Percentiles rank a stretch among this genome's conserved stretches.
phyloP scores from a whole-genome alignment of 53 echinoderm and acorn worm species.

The Apostichopus leukothele region DNA sequence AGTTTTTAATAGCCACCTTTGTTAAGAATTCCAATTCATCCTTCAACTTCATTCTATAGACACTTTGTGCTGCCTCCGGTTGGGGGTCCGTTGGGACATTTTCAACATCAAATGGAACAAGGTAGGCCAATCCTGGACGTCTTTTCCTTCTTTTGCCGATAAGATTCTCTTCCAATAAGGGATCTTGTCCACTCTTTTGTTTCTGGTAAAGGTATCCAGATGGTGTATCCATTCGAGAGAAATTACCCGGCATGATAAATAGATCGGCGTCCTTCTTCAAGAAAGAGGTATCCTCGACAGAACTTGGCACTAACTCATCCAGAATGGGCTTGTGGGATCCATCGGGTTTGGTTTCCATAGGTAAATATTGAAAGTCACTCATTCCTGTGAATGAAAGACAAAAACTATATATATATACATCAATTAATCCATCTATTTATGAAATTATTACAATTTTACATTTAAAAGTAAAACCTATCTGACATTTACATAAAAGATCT shows the following conservation, averaged over 20 bases:
- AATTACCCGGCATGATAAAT: conserved; percentile 61
- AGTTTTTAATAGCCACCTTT: background rate
- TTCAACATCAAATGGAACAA: conserved; percentile 58
- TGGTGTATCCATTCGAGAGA: conserved; percentile 63
- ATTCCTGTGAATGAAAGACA: conserved; percentile 54
- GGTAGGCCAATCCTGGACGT: conserved; percentile 62
- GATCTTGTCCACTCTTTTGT: conserved; percentile 43
- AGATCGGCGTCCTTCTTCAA: conserved; percentile 44
- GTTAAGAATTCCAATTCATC: conserved; percentile 9
- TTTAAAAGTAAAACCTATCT: no score
- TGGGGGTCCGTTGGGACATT: conserved; percentile 56
- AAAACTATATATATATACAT: background rate
- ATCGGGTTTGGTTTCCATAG: conserved; percentile 52
- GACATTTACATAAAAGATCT: no score
- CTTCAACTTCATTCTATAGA: conserved; percentile 30
- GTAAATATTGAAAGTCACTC: conserved; percentile 77
- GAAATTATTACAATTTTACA: no score
- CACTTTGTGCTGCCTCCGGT: background rate
- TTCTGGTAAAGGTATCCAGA: conserved; percentile 56
- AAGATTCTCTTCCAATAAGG: conserved; percentile 58
- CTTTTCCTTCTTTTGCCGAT: conserved; percentile 65
- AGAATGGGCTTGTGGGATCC: conserved; percentile 46
- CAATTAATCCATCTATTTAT: no score
- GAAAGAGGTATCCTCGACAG: conserved; percentile 45
- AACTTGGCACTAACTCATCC: conserved; percentile 55